Evolutionary conservation across 2,888 invertebrate genomes (phyloP).

Genomic region (Chrysomela aeneicollis): DNA sequence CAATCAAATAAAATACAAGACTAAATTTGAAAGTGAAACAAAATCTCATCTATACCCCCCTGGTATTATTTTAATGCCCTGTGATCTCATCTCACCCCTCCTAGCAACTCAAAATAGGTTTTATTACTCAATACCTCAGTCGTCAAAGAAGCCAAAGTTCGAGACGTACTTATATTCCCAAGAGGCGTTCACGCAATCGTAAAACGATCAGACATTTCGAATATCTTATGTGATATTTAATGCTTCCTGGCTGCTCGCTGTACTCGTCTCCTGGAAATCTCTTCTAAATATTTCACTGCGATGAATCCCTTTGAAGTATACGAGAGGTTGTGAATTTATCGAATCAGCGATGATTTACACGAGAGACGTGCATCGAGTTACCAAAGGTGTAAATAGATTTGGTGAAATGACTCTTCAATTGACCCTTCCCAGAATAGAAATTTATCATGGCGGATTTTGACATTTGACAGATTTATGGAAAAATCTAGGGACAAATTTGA

Average conservation of each 20-base stretch:
- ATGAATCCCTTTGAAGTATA: neutral
- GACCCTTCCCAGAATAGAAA: too few relatives aligned
- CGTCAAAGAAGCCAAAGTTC: neutral
- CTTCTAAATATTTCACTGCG: neutral
- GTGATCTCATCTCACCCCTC: neutral
- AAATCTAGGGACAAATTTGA: too few relatives aligned
- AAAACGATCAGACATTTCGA: conserved; percentile 26
- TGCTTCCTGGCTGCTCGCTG: conserved; percentile 24
- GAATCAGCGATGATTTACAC: neutral
- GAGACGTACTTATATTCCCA: conserved; percentile 12
- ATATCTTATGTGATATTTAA: conserved; percentile 28
- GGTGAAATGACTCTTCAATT: too few relatives aligned
- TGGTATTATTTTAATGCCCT: too few relatives aligned
- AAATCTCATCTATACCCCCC: too few relatives aligned
- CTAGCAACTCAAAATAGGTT: neutral
- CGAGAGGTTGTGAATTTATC: neutral
- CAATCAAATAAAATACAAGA: too few relatives aligned
- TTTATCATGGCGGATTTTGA: too few relatives aligned
- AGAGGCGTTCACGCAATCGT: conserved; percentile 17
- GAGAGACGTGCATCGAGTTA: neutral
- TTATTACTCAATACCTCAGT: neutral
- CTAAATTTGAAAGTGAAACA: too few relatives aligned
- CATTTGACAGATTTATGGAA: too few relatives aligned
- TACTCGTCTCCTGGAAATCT: neutral
- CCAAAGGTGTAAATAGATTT: too few relatives aligned